Evolutionary conservation across 2,113 vertebrate species (phyloP), one percentile per base, ranked within the genome.

Genomic region (Paraplagusia blochii): DNA sequence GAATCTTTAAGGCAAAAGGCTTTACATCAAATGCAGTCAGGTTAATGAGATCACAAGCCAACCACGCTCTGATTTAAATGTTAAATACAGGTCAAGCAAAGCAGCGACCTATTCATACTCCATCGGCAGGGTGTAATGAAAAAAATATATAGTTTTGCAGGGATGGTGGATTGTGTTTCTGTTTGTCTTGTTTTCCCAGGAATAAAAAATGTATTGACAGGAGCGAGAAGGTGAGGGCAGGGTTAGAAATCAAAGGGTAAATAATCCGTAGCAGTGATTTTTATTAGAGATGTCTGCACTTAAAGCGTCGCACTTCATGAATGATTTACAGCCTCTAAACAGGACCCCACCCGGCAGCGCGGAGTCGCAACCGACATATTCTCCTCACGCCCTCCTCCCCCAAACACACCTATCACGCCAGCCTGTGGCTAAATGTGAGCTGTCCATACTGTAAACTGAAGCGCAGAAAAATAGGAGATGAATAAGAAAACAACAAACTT

Each of bases 401-500:
- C 38, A 35, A 66, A 16, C 8, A 62, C 56, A 72, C 74, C 74
- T 77, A 66, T 69, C 81, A 76, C 63, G 59, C 38, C 34, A 22
- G 36, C 67, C 58, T 35, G 16, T 11, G 35, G 70, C 68, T 54
- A 77, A 85, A 77, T 67, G 43, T 60, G 69, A 66, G 55, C 72
- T 33, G 53, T 67, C 63, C 52, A 36, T 74, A 75, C 63, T 53
- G 36, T 74, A 75, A 67, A 71, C 74, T 74, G 43, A 74, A 80
- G 65, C 63, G 49, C 33, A 13, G 22, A 54, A 68, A 79, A 63
- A 63, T 58, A 72, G 66, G 43, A 73, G 72, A 66, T 52, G 60
- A 80, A 82, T 74, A 74, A 58, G 70, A 86, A 83, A 83, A 88
- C 80, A 85, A 87, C 65, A 77, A 85, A 83, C 78, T 83, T 71